phyloP scores from a whole-genome alignment of 2,797 vertebrate genomes.

The Tympanoctomys barrerae region DNA sequence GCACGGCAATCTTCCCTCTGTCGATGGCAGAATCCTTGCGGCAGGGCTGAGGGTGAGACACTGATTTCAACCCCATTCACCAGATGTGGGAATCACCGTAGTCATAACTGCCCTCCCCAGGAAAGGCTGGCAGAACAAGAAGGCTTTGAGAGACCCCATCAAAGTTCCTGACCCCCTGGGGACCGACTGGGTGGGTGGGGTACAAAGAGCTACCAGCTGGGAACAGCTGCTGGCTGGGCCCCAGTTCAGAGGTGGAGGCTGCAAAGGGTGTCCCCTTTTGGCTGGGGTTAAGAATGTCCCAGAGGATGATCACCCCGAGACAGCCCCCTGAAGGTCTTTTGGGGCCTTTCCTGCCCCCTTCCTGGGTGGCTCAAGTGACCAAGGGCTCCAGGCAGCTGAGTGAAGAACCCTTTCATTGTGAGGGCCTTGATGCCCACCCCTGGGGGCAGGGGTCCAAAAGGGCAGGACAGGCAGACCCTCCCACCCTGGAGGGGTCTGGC shows the following conservation, averaged over 20 bases:
- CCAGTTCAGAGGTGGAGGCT: background rate
- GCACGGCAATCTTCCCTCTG: background rate
- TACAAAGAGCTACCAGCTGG: background rate
- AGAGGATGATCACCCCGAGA: background rate
- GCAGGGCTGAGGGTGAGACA: background rate
- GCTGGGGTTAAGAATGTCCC: slow-evolving; percentile 48
- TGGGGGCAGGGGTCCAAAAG: background rate
- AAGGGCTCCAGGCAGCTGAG: background rate
- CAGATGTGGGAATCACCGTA: slow-evolving; percentile 34
- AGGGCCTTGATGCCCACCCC: background rate
- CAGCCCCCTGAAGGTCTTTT: background rate
- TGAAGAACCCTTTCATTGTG: background rate
- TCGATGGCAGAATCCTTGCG: background rate
- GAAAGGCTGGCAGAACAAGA: slow-evolving; percentile 61
- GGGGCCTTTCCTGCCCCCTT: background rate
- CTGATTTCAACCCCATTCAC: background rate
- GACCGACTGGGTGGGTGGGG: background rate
- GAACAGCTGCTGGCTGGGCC: slow-evolving; percentile 53
- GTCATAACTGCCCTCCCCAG: background rate
- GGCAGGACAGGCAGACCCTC: background rate
- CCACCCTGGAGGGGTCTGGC: background rate
- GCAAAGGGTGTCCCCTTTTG: background rate
- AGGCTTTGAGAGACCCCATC: slow-evolving; percentile 66
- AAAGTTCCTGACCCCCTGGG: slow-evolving; percentile 58
- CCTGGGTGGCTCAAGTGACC: background rate